A percentile compares a stretch with the other conserved stretches of the same genome.
Conservation (phyloP, 2,113 vertebrate genomes). For the Callorhinus ursinus region DNA sequence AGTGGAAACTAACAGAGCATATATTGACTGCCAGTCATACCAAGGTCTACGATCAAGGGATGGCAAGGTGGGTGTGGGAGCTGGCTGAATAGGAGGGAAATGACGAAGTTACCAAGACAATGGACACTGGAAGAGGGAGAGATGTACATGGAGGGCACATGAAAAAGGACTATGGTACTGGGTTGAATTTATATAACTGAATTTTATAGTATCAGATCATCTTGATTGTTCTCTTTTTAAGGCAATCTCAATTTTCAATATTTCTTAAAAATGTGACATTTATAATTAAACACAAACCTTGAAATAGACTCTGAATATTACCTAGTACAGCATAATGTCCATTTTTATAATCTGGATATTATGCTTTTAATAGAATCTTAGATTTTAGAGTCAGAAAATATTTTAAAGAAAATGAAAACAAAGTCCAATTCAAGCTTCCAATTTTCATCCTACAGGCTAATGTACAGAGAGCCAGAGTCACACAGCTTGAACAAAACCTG, state of each 20-base stretch:
- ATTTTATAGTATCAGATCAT: neutral
- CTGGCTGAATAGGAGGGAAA: neutral
- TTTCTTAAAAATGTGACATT: neutral
- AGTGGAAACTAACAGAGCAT: neutral
- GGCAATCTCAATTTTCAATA: neutral
- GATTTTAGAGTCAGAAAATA: neutral
- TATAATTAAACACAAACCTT: neutral
- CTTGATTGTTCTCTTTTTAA: neutral
- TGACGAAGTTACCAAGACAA: neutral
- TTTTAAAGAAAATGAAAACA: neutral
- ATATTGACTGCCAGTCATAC: neutral
- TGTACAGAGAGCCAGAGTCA: neutral
- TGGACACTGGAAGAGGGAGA: neutral
- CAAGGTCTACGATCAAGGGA: neutral
- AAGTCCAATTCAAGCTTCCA: neutral
- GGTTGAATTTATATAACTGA: neutral
- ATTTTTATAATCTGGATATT: neutral
- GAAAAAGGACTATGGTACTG: neutral
- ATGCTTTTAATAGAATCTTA: neutral
- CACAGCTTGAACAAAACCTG: neutral
- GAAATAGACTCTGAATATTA: neutral
- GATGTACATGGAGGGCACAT: neutral
- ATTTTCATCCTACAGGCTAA: neutral
- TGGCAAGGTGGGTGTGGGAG: neutral
- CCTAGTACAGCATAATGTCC: neutral